phyloP scores from a whole-genome alignment of 2,797 vertebrate genomes.

The Danio jaintianensis region DNA sequence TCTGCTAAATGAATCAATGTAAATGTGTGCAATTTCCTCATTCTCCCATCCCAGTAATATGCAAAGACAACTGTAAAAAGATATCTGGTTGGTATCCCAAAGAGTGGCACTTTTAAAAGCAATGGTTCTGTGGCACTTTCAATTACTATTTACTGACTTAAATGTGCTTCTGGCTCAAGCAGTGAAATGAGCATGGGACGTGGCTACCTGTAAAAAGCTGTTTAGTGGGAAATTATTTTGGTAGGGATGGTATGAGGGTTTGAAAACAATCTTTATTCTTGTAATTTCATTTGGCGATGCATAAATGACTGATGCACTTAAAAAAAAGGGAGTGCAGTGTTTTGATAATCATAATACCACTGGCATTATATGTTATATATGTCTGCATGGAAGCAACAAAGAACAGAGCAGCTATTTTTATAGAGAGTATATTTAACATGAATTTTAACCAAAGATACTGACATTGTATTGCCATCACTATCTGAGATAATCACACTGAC shows the following conservation, averaged over 20 bases:
- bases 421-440: conserved; percentile 40
- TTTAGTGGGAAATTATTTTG: background rate
- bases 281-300: background rate
- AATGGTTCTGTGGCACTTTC: background rate
- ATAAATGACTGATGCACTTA: background rate
- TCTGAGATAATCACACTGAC: conserved; percentile 21
- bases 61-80: background rate
- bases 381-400: conserved; percentile 4
- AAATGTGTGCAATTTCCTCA: background rate
- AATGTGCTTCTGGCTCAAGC: background rate
- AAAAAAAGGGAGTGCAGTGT: background rate
- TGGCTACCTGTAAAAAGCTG: background rate
- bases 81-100: background rate
- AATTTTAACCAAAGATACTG: conserved; percentile 72
- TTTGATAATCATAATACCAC: conserved; percentile 11
- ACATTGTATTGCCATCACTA: conserved; percentile 37
- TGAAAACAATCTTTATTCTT: conserved; percentile 4
- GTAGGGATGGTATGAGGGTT: background rate
- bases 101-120: background rate
- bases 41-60: conserved; percentile 9
- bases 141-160: background rate
- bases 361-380: conserved; percentile 17
- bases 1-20: too few relatives aligned
- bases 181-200: background rate
- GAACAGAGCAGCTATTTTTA: conserved; percentile 57